Conservation (phyloP, 2,797 vertebrate species). For the Manis pentadactyla region DNA sequence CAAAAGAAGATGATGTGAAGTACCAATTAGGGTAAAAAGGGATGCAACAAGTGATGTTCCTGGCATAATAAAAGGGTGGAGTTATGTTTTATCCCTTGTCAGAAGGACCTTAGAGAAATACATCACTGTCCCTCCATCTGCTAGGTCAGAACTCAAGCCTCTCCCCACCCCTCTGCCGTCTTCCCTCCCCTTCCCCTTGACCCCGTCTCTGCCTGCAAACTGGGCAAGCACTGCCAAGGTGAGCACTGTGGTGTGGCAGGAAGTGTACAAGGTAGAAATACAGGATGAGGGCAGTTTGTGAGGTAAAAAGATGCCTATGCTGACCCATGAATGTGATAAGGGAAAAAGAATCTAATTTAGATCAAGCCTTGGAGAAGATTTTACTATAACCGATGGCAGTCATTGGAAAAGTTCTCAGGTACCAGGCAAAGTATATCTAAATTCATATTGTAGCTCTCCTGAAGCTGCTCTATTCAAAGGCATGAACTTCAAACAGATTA, state of each 20-base stretch:
- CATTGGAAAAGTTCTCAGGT: slow-evolving; percentile 9
- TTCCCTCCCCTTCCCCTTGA: background rate
- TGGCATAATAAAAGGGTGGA: background rate
- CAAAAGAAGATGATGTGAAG: background rate
- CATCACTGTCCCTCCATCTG: background rate
- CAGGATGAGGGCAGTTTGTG: background rate
- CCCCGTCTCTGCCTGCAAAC: background rate
- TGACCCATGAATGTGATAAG: background rate
- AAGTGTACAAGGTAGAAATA: background rate
- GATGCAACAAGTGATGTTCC: background rate
- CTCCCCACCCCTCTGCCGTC: background rate
- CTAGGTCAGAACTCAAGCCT: background rate
- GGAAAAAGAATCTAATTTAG: background rate
- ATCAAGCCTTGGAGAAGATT: background rate
- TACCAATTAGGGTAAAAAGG: background rate
- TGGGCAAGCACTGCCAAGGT: background rate
- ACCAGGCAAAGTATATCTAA: background rate
- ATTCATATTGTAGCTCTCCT: background rate
- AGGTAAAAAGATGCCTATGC: background rate
- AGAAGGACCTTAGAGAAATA: background rate
- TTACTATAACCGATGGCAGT: background rate
- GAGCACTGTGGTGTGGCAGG: background rate
- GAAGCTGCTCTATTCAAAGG: background rate
- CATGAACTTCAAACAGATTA: background rate
- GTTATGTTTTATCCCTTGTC: background rate